A percentile compares a stretch with the other conserved stretches of the same genome.
phyloP scores from a whole-genome alignment of 2,113 vertebrate species.

The Excalfactoria chinensis region DNA sequence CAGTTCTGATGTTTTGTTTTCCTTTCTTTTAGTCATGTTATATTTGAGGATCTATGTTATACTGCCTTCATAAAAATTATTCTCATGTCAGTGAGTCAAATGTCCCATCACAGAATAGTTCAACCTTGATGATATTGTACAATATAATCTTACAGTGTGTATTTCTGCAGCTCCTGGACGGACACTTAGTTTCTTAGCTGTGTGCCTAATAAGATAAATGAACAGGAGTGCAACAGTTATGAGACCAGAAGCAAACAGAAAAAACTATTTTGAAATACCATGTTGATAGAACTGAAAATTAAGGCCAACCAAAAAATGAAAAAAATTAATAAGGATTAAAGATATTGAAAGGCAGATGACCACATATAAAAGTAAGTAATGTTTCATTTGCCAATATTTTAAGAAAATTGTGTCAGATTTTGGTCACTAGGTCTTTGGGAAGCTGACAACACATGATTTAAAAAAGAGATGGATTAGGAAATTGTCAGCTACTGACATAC shows the following conservation, averaged over 20 bases:
- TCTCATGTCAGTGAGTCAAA: not conserved
- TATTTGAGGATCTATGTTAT: not conserved
- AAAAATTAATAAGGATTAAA: not conserved
- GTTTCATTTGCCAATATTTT: not conserved
- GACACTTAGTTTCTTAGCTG: not conserved
- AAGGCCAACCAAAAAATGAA: not conserved
- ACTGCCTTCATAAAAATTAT: not conserved
- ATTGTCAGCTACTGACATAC: not conserved
- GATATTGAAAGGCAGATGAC: not conserved
- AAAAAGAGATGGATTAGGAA: not conserved
- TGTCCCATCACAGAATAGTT: not conserved
- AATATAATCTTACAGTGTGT: not conserved
- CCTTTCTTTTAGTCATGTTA: not conserved
- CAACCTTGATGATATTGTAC: not conserved
- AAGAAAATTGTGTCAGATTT: not conserved
- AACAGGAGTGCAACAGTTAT: not conserved
- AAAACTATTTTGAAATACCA: not conserved
- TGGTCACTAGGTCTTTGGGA: not conserved
- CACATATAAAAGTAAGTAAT: not conserved
- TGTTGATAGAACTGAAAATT: not conserved
- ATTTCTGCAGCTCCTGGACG: not conserved
- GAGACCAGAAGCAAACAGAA: not conserved
- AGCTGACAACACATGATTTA: not conserved
- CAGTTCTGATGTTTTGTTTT: fast-evolving
- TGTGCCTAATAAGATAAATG: not conserved